Evolutionary conservation across 2,888 invertebrate genomes (phyloP), one percentile per base, ranked within the genome.

Genomic region (Palloptera scutellata): DNA sequence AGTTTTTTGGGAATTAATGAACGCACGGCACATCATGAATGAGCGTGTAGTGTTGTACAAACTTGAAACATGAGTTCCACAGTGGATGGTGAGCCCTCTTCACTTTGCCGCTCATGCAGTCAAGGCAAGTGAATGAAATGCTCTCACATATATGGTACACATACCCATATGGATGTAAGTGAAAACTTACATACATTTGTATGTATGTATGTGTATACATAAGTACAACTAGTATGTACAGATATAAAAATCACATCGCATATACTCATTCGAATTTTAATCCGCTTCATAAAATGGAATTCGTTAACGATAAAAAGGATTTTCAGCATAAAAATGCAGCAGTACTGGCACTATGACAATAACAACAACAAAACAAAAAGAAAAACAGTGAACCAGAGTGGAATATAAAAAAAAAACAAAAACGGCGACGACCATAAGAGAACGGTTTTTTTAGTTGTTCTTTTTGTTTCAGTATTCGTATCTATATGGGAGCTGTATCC

Each of bases 231-330:
- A 43, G 12, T 12, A 43, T 48, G 48, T 48, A 48, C 48, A 48
- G 4, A 15, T 48, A 48, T 48, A 15, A n/a, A 48, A n/a, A 8
- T 48, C 15, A 3, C 13, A 48, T 48, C 48, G 15, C 1, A 12
- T 15, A 48, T 48, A 48, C 48, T 48, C 48, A 48, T 2, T n/a
- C 53, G 12, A 6, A 53, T 19, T 53, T 53, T 53, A 53, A 53
- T 53, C 53, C 53, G 53, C 53, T 53, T 53, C 53, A 53, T 53
- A 53, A 53, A 53, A 53, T 53, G 53, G 53, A 53, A 53, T 53
- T 53, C 53, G 53, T 19, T 53, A 17, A 53, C 15, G 11, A 19
- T 17, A 17, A 53, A 53, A 53, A 53, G 53, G 53, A 53, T 53
- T 53, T 53, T 53, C 53, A 53, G 17, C 17, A 53, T 53, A 19